Evolutionary conservation across 2,888 invertebrate species (phyloP).

Genomic region (Himalopsyche japonica): DNA sequence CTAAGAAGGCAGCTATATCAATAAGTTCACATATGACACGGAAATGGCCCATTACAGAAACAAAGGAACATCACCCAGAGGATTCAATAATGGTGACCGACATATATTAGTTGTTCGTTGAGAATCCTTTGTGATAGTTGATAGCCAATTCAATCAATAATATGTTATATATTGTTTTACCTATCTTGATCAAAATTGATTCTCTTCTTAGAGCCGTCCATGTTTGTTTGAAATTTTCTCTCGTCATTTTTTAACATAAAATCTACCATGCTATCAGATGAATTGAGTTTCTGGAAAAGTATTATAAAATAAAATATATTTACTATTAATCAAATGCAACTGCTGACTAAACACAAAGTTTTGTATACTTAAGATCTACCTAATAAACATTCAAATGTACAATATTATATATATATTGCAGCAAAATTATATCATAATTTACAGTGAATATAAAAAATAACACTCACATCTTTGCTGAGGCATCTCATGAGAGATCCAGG

Average conservation of each 20-base stretch:
- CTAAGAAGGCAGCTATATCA: no score
- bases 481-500: constrained; percentile 57
- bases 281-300: constrained; percentile 56
- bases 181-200: constrained; percentile 54
- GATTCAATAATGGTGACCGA: no score
- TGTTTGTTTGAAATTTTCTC: constrained; percentile 51
- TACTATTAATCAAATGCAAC: no score
- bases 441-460: not conserved
- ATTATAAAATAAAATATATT: no score
- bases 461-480: constrained; percentile 55
- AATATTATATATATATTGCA: not conserved
- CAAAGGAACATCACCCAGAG: no score
- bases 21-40: no score
- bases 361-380: not conserved
- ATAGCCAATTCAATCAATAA: no score
- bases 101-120: no score
- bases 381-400: not conserved
- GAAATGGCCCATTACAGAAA: no score
- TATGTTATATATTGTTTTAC: constrained; percentile 44
- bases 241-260: constrained; percentile 46
- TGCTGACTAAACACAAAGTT: no score
- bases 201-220: constrained; percentile 53
- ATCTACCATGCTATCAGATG: constrained; percentile 48
- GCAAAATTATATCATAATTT: no score
- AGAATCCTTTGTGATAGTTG: no score